Percentiles rank a stretch among this genome's conserved stretches.
Evolutionary conservation across 2,888 invertebrate species (phyloP).

Genomic region (Frankliniella intonsa): DNA sequence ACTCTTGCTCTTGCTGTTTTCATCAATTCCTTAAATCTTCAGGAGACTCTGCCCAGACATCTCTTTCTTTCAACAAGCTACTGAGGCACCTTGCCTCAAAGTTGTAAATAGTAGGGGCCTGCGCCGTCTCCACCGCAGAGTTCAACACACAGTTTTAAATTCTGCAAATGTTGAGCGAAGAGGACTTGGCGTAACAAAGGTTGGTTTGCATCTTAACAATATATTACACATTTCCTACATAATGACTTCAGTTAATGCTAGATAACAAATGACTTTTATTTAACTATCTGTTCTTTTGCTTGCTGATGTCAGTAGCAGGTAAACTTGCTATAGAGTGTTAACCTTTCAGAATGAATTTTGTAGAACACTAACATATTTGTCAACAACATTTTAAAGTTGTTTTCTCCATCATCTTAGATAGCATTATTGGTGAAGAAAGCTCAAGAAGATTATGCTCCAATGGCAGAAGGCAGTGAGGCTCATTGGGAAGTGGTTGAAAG

Average conservation of each 20-base stretch:
- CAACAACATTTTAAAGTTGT: constrained; percentile 30
- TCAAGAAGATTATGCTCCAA: constrained; percentile 73
- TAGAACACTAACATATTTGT: constrained; percentile 19
- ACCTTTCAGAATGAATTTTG: constrained; percentile 23
- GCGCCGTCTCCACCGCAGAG: constrained; percentile 81
- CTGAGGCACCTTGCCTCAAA: constrained; percentile 80
- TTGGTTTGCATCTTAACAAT: constrained; percentile 43
- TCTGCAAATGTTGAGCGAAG: constrained; percentile 84
- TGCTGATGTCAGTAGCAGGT: constrained; percentile 44
- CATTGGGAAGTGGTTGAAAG: constrained; percentile 99
- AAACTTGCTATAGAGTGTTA: constrained; percentile 31
- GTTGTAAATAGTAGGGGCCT: constrained; percentile 74
- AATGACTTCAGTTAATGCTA: not conserved
- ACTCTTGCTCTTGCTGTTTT: constrained; percentile 15
- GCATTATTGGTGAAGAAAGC: constrained; percentile 71
- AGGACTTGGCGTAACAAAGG: constrained; percentile 85
- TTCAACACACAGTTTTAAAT: constrained; percentile 78
- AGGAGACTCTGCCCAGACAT: constrained; percentile 88
- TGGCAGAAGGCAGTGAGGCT: constrained; percentile 87
- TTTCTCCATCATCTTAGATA: constrained; percentile 48
- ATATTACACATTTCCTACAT: not conserved
- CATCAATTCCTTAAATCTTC: constrained; percentile 35
- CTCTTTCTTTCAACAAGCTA: constrained; percentile 94
- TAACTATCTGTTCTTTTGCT: constrained; percentile 34
- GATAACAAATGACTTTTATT: not conserved